phyloP scores from a whole-genome alignment of 1,140 invertebrate genomes.

The Eurosta solidaginis region DNA sequence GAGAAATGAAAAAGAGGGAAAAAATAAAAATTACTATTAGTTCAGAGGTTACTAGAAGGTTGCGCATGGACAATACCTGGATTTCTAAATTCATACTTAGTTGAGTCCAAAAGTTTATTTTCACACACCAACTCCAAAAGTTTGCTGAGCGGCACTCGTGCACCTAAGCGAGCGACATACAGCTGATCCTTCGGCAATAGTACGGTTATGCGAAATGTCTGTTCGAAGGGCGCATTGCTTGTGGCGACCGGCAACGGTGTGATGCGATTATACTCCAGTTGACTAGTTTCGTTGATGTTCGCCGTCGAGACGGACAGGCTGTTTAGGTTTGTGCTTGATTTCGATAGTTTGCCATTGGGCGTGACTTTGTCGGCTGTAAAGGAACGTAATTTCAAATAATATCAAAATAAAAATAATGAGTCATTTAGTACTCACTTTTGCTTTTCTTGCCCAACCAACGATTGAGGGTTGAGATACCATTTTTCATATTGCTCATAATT shows the following conservation, averaged over 20 bases:
- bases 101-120: conserved; percentile 78
- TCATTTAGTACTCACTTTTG: conserved; percentile 43
- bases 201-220: conserved; percentile 64
- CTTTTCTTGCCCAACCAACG: conserved; percentile 57
- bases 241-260: conserved; percentile 55
- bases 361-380: conserved; percentile 34
- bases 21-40: background rate
- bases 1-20: background rate
- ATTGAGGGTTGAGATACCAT: conserved; percentile 58
- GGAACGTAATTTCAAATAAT: background rate
- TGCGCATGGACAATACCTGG: conserved; percentile 64
- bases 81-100: conserved; percentile 79
- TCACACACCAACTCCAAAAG: conserved; percentile 76
- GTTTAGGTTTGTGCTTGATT: conserved; percentile 54
- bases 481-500: conserved; percentile 27
- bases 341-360: conserved; percentile 53
- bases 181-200: conserved; percentile 83
- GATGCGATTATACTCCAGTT: conserved; percentile 58
- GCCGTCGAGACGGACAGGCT: conserved; percentile 44
- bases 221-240: conserved; percentile 58
- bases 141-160: conserved; percentile 68
- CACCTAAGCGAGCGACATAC: conserved; percentile 63
- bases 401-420: background rate
- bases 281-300: conserved; percentile 57
- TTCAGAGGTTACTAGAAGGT: background rate